Evolutionary conservation across 2,797 vertebrate genomes (phyloP), one percentile per base, ranked within the genome.

Genomic region (Trachops cirrhosus): DNA sequence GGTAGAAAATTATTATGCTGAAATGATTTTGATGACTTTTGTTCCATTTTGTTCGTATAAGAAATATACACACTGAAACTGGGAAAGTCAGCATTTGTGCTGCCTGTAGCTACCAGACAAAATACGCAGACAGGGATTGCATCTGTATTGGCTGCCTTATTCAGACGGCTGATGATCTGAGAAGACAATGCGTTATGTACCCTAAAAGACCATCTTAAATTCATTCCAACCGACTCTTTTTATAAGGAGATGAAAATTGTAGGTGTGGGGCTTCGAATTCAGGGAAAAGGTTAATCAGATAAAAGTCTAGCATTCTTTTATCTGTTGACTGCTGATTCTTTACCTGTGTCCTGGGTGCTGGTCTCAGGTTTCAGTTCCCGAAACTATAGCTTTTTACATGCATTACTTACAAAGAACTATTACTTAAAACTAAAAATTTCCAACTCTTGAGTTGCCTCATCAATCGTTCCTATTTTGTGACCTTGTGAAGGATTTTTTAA

Each of bases 401-500:
- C 59, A 32, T 62, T 32, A 62, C 14, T 62, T 62, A 62, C 59
- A 32, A 32, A 62, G 59, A 62, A 62, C 12, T 62, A 32, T 32
- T 62, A 62, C 29, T 62, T 62, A 62, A 62, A 62, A 62, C 29
- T 62, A 62, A 62, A 62, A 62, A 29, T 32, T 6, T 32, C 29
- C 59, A 62, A 15, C 29, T 62, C 26, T 62, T 32, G 29, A 62
- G 29, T 62, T 14, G 5, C 59, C 26, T 32, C 59, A 62, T 2
- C 12, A 62, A 62, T 15, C 14, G 84, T 96, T 98, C 96, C 91
- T 97, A 89, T 97, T 98, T 98, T 98, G 98, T 98, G 98, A 98
- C 97, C 93, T 98, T 98, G 98, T 98, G 98, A 98, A 96, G 97
- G 98, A 98, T 98, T 98, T 98, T 98, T 98, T 98, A 97, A 98